Percentiles rank a stretch among this genome's conserved stretches.
These are phyloP conservation scores for Lathamus discolor DNA, from an alignment of 2,113 vertebrate genomes.

Conservation along the genomic window DNA sequence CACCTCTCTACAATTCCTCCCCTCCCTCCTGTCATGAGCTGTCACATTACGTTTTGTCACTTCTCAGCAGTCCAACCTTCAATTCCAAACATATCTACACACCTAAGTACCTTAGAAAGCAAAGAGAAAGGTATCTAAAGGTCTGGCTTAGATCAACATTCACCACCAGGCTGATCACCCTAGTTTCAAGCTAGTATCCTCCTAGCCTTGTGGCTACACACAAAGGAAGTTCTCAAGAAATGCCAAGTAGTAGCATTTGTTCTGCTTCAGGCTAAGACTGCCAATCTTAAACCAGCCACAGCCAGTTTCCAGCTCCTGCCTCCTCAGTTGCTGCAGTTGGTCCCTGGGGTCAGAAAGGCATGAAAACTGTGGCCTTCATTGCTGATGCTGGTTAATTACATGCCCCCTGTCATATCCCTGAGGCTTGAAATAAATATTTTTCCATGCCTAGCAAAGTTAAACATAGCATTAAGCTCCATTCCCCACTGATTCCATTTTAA, in stretches of 20 bases:
- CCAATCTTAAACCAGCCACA: background rate
- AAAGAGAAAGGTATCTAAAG: no score
- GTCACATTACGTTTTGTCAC: background rate
- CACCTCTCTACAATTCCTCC: background rate
- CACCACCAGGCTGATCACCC: background rate
- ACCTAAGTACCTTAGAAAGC: background rate
- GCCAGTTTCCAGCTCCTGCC: background rate
- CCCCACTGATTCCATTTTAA: slow-evolving; percentile 22
- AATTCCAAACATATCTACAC: background rate
- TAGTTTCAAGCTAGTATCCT: background rate
- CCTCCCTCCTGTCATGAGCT: background rate
- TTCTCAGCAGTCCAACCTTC: background rate
- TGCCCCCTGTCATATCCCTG: background rate
- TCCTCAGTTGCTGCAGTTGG: background rate
- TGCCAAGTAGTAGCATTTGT: background rate
- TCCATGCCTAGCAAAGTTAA: slow-evolving; percentile 53
- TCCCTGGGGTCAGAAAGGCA: background rate
- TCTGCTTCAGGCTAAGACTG: background rate
- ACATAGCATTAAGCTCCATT: slow-evolving; percentile 13
- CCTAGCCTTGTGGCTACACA: background rate
- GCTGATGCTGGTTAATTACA: slow-evolving; percentile 10
- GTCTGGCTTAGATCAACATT: background rate
- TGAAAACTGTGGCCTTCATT: background rate
- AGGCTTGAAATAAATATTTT: slow-evolving; percentile 56
- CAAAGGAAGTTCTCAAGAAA: background rate